Conservation (phyloP, 1,140 invertebrate genomes). For the Pogonomyrmex californicus region DNA sequence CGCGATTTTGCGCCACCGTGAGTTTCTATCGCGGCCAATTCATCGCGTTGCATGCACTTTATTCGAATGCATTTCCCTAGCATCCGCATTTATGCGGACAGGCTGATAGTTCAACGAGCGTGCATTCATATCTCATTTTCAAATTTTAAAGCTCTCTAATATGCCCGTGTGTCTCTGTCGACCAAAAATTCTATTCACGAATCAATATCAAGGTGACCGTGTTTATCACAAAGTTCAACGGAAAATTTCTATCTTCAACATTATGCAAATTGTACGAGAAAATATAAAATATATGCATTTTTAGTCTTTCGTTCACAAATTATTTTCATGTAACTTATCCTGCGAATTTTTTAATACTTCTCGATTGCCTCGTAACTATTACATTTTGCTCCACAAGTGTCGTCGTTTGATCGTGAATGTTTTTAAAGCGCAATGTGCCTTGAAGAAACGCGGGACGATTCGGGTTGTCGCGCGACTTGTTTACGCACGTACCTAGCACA, state of each 20-base stretch:
- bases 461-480: constrained; percentile 37
- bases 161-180: background rate
- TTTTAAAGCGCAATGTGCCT: background rate
- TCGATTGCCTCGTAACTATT: background rate
- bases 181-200: constrained; percentile 27
- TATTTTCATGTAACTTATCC: background rate
- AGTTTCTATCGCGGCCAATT: constrained; percentile 61
- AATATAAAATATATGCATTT: background rate
- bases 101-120: constrained; percentile 31
- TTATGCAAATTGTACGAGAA: background rate
- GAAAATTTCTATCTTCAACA: background rate
- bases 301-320: background rate
- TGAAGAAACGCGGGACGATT: constrained; percentile 33
- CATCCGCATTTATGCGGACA: constrained; percentile 48
- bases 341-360: background rate
- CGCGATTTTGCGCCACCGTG: constrained; percentile 57
- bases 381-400: background rate
- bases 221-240: background rate
- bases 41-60: constrained; percentile 57
- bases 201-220: constrained; percentile 5
- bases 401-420: constrained; percentile 9
- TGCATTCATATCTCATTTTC: constrained; percentile 48
- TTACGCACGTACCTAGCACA: constrained; percentile 29
- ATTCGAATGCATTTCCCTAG: constrained; percentile 54
- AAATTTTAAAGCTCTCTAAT: constrained; percentile 54